A percentile compares a stretch with the other conserved stretches of the same genome.
These are phyloP conservation scores for Leuctra nigra DNA, from an alignment of 2,888 invertebrate species.

Conservation along the genomic window DNA sequence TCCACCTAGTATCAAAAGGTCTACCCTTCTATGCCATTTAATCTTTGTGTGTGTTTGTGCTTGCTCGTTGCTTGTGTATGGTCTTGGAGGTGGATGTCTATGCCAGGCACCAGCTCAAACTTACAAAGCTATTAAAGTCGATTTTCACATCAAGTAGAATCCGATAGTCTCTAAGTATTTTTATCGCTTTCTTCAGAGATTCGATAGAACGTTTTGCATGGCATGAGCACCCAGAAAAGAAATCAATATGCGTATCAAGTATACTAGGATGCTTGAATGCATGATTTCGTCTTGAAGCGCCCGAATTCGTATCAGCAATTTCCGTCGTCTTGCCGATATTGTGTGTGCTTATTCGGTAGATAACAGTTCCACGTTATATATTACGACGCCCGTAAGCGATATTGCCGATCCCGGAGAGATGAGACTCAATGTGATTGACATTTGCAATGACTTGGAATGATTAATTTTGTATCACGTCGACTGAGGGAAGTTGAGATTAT, in stretches of 20 bases:
- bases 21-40: not conserved
- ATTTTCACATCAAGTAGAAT: constrained; percentile 16
- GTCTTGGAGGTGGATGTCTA: not conserved
- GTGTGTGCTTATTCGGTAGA: too few species aligned
- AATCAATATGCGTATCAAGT: constrained; percentile 14
- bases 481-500: too few species aligned
- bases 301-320: not conserved
- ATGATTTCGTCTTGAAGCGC: not conserved
- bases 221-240: not conserved
- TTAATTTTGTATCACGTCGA: too few species aligned
- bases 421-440: too few species aligned
- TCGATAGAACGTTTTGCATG: not conserved
- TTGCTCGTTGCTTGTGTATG: too few species aligned
- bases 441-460: too few species aligned
- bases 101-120: constrained; percentile 8
- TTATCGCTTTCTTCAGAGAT: constrained; percentile 11
- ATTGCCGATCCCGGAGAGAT: too few species aligned
- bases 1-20: constrained; percentile 2
- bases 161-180: constrained; percentile 15
- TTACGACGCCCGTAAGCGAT: too few species aligned
- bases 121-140: constrained; percentile 18
- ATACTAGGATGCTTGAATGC: not conserved
- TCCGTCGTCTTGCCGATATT: too few species aligned
- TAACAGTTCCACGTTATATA: too few species aligned
- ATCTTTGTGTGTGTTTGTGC: constrained; percentile 9